Evolutionary conservation across 2,888 invertebrate species (phyloP), one percentile per base, ranked within the genome.

Genomic region (Nysson spinosus): DNA sequence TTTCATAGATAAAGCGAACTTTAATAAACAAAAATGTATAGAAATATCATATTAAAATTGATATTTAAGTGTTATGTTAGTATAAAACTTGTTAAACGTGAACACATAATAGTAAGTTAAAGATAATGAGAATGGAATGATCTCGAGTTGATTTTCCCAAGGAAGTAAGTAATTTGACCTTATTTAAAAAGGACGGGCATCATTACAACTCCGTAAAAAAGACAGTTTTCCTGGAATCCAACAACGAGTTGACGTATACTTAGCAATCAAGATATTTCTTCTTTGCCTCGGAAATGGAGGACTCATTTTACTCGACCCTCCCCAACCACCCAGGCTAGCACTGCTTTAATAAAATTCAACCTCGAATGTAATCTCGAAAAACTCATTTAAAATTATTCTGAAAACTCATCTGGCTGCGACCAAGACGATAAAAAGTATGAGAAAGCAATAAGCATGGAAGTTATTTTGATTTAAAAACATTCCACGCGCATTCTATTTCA

Each of bases 301-400:
- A 46, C 49, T 65, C 51, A 37, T 52, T 50, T 50, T 35, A 30
- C 43, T 16, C 43, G 12, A 4, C n/a, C 28, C 52, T 28, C 14
- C 54, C 39, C 1, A 22, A 16, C 39, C 28, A 40, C 26, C 40
- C 20, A 17, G 40, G 2, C 30, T 28, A 42, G 6, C 9, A 50
- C 44, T 35, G 32, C 17, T 40, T 72, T 76, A 69, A 75, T 72
- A 72, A 67, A 64, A 58, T 62, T 37, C 44, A 39, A 40, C 57
- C 62, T 49, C 49, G 60, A 64, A 71, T 62, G 66, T 58, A 72
- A 60, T 57, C 57, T 35, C 35, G 28, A 51, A 50, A 60, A 56
- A 44, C 44, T 50, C 55, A 49, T 65, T 43, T 20, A 35, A 20
- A 35, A 17, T 61, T 42, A 35, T 52, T 66, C 47, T 17, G 42